Conservation (phyloP, 64 coral and sea anemone genomes). For the Montipora cactus region DNA sequence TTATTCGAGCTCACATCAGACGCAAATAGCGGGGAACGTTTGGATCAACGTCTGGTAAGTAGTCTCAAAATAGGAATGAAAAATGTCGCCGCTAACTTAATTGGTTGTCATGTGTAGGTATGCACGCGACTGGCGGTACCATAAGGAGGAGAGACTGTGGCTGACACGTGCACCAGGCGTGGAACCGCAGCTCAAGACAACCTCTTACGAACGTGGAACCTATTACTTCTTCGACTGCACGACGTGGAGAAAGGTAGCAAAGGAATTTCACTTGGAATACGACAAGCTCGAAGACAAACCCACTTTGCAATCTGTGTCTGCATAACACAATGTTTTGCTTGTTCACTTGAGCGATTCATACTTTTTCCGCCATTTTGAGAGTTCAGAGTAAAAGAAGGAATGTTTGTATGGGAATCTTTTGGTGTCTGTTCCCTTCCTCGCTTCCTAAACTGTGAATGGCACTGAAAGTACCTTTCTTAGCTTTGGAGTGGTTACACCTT, state of each 20-base stretch:
- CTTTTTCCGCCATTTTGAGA: background rate
- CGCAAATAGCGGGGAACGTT: too few species aligned
- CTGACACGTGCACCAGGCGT: conserved; percentile 95
- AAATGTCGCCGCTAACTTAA: background rate
- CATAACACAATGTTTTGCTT: conserved; percentile 26
- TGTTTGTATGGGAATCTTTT: background rate
- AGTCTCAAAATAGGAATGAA: too few species aligned
- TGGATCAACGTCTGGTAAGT: too few species aligned
- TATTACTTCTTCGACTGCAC: conserved; percentile 99
- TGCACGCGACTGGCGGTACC: conserved; percentile 97
- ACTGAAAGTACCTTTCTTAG: background rate
- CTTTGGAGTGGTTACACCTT: background rate
- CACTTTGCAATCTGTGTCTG: conserved; percentile 70
- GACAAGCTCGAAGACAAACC: conserved; percentile 98
- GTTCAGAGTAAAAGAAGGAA: background rate
- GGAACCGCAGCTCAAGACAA: conserved; percentile 91
- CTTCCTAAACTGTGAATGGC: background rate
- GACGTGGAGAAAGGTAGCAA: conserved; percentile 91
- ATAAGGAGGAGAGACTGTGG: conserved; percentile 97
- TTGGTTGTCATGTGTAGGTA: conserved; percentile 60
- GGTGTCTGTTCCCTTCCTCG: background rate
- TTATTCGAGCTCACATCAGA: too few species aligned
- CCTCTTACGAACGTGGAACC: conserved; percentile 88
- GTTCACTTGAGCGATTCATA: too few species aligned
- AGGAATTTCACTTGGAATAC: conserved; percentile 97